Evolutionary conservation across 2,888 invertebrate genomes (phyloP), one percentile per base, ranked within the genome.

Genomic region (Toxonevra muliebris): DNA sequence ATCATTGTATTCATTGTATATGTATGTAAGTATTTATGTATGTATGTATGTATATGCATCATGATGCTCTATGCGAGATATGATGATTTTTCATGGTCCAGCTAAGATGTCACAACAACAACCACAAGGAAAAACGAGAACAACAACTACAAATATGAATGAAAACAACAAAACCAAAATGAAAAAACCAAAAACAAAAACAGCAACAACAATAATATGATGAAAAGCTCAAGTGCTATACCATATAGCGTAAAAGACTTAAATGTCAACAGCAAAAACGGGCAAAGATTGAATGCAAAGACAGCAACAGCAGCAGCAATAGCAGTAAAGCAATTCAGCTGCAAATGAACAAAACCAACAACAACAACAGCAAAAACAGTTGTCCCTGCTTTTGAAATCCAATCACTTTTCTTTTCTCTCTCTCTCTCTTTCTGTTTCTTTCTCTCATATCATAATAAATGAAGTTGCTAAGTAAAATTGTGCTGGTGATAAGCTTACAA

Each of bases 11-110:
- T 4, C 30, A 30, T 4, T 30, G 2, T 30, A 30, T 30, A 30
- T 30, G 30, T 4, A 7, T 30, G 30, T 30, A 7, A 4, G 30
- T 30, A 7, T 30, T 2, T 30, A 7, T 30, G 30, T 30, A 7
- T 30, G 7, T 30, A 7, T 30, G 30, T 30, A 7, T 30, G 30
- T 4, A 7, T 7, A 30, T 30, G 30, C 30, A 30, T 45, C 48
- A 57, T 42, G 54, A 19, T 54, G n/a, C 40, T 42, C 12, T 17
- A 13, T 50, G 17, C 42, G 41, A 17, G 15, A 54, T 60, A 58
- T 17, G 30, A 60, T 61, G 60, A 66, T 66, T 60, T 61, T 66
- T 43, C 61, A 66, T 61, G 65, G 61, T 66, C 65, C 65, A 66
- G 61, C 65, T 53, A 20, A 66, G 57, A 40, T 61, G 65, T 66